Evolutionary conservation across 1,140 invertebrate genomes (phyloP), one percentile per base, ranked within the genome.

Genomic region (Conus ventricosus): DNA sequence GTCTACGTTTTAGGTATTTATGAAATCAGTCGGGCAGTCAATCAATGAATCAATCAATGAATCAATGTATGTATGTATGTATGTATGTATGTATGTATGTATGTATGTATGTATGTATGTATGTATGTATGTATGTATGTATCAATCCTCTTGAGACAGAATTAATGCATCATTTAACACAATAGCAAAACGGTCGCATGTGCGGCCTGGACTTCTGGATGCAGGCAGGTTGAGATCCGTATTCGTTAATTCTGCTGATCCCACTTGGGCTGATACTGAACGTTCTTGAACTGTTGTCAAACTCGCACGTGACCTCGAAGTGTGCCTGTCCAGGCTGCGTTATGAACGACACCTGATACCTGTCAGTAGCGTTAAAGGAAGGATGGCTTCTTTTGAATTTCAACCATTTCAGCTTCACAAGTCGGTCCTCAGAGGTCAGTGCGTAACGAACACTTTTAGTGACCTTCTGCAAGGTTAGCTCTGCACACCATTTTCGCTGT

Each of bases 201-300:
- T 71, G 20, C 23, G 20, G 67, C 7, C 23, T 13, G 7, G 15
- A n/a, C 6, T 71, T 71, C 60, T 63, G 1, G n/a, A 98, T 96
- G 92, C 98, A 98, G 91, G 96, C 96, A 13, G 97, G 97, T 93
- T 97, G 97, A 78, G 96, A 94, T 15, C 97, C 97, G 93, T 98
- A 99, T 95, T 97, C 97, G 93, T 99, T 99, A 60, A 98, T 97
- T 89, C 98, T 96, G 88, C 98, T 98, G 4, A 99, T 97, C 92
- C 98, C 97, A 17, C 96, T 96, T 63, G 97, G 96, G 93, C 97
- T 97, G 1, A 97, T 95, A 4, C 95, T 94, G 90, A 97, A 97
- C 67, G 91, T 95, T 51, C 97, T 96, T 15, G 95, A 96, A 3
- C 95, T 93, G 5, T 96, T 92, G 87, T 97, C 95, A 92, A 98